Percentiles rank a stretch among this genome's conserved stretches.
These are phyloP conservation scores for Chionodraco myersi DNA, from an alignment of 2,113 vertebrate genomes.

Conservation along the genomic window DNA sequence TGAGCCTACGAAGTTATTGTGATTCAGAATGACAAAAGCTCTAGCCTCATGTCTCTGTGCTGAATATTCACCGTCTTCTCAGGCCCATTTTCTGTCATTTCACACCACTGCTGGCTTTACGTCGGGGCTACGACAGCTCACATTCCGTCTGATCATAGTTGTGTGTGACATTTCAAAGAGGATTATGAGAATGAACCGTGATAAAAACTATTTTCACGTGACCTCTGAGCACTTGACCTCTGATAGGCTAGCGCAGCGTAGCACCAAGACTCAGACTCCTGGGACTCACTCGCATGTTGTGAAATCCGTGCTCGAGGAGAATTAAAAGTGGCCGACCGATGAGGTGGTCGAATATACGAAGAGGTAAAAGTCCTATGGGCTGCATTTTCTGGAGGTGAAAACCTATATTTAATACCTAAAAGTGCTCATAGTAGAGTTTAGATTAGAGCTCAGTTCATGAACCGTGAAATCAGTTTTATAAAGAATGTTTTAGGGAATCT, in stretches of 20 bases:
- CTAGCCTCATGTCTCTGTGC: slow-evolving; percentile 33
- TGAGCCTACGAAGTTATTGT: slow-evolving; percentile 37
- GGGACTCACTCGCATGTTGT: slow-evolving; percentile 14
- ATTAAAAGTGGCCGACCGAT: not conserved
- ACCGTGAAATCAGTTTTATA: not conserved
- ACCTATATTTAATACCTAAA: not conserved
- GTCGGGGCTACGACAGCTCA: slow-evolving; percentile 48
- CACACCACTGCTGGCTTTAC: slow-evolving; percentile 49
- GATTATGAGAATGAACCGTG: slow-evolving; percentile 80
- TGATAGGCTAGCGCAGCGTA: slow-evolving; percentile 33
- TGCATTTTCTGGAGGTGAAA: not conserved
- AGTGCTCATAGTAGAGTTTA: not conserved
- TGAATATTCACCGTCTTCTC: slow-evolving; percentile 36
- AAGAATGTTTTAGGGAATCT: not conserved
- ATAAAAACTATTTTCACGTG: slow-evolving; percentile 80
- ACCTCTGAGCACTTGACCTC: slow-evolving; percentile 76
- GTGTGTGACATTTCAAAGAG: slow-evolving; percentile 81
- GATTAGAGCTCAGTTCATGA: not conserved
- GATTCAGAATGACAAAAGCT: slow-evolving; percentile 49
- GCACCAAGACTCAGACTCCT: slow-evolving; percentile 45
- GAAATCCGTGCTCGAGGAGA: not conserved
- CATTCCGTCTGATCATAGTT: slow-evolving; percentile 80
- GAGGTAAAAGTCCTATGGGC: slow-evolving; percentile 2
- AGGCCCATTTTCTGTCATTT: slow-evolving; percentile 46
- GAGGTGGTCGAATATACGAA: not conserved